Percentiles rank a stretch among this genome's conserved stretches.
Conservation (phyloP, 2,113 vertebrate species). For the human region GRCh38 chr3:142977001-142977500, state of each 20-base stretch:
- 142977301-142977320: neutral
- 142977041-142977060: neutral
- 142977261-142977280: neutral
- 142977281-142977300: neutral
- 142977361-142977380: neutral
- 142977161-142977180: fast-evolving
- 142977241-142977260: neutral
- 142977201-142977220: neutral
- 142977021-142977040: neutral
- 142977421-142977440: neutral
- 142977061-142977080: neutral
- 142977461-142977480: neutral
- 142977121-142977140: neutral
- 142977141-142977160: neutral
- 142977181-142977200: neutral
- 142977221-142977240: neutral
- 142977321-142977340: neutral
- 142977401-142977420: neutral
- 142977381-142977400: neutral
- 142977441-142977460: neutral
- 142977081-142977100: neutral
- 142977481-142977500: neutral
- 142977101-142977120: fast-evolving
- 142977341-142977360: neutral
- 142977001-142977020: neutral